phyloP scores from a whole-genome alignment of 2,797 vertebrate genomes.

The Typhlichthys eigenmanni region DNA sequence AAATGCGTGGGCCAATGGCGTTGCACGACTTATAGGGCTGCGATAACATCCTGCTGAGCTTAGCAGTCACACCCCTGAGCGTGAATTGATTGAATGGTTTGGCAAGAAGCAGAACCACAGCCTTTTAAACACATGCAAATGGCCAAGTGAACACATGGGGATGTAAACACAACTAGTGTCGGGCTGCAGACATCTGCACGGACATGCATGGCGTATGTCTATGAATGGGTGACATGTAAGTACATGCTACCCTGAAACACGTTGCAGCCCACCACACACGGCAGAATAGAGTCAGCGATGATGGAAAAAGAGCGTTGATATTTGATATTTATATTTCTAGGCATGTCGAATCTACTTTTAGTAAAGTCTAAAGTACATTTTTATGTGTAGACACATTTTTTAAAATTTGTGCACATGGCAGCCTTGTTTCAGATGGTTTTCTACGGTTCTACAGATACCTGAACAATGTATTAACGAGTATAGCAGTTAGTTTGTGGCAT shows the following conservation, averaged over 20 bases:
- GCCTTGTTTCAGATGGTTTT: too few relatives aligned
- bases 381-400: too few relatives aligned
- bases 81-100: not conserved
- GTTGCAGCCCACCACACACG: not conserved
- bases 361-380: too few relatives aligned
- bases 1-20: constrained; percentile 19
- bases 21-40: constrained; percentile 1
- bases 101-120: not conserved
- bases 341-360: too few relatives aligned
- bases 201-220: not conserved
- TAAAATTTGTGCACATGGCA: too few relatives aligned
- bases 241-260: not conserved
- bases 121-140: constrained; percentile 2
- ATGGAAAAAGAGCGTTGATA: too few relatives aligned
- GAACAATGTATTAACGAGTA: too few relatives aligned
- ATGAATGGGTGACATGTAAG: not conserved
- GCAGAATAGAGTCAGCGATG: not conserved
- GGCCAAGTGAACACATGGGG: too few relatives aligned
- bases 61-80: not conserved
- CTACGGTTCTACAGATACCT: too few relatives aligned
- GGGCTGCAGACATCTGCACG: not conserved
- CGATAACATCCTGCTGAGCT: constrained; percentile 14
- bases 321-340: too few relatives aligned
- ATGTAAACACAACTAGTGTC: too few relatives aligned
- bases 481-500: too few relatives aligned